Evolutionary conservation across 1,140 invertebrate genomes (phyloP), one percentile per base, ranked within the genome.

Genomic region (Bursaphelenchus mucronatus): DNA sequence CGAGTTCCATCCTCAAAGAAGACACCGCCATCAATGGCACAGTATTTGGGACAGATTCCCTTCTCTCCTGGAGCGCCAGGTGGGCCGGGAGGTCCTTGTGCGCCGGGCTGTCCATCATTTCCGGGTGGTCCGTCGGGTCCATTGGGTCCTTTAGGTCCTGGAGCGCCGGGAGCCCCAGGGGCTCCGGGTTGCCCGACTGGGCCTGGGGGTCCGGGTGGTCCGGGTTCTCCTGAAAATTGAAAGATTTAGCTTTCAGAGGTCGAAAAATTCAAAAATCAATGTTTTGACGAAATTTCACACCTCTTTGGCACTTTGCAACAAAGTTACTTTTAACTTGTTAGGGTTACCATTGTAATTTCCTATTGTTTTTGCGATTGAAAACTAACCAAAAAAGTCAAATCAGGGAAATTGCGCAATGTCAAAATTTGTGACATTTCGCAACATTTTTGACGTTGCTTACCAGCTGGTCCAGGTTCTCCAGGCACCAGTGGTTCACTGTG

Each of bases 401-500:
- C 5, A 30, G 30, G 1, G 30, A 30, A 30, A 30, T 30, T 30
- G 30, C 30, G 30, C 30, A 30, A 30, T 30, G 30, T 30, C 30
- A 30, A 30, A 30, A 30, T 30, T 30, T 30, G 30, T 30, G 30
- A 3, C 30, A 30, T 30, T 30, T 30, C 30, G 30, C 30, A 30
- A 30, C 30, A 30, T 30, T 30, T 3, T 30, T 5, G 30, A 30
- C 5, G 1, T 30, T 30, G 5, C 30, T 30, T 30, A 30, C 30
- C 30, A 30, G 30, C 30, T 30, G 30, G 30, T 30, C 30, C 30
- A 30, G 30, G 30, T 30, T 30, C 30, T 30, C 78, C 78, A 47
- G 78, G 78, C 43, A 74, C 51, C 13, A 78, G 67, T 21, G 78
- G 79, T 8, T 77, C 81, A 8, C 71, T 74, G 62, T 78, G 70